These are phyloP conservation scores for Papilio helenus DNA, from an alignment of 1,140 invertebrate genomes.

Conservation along the genomic window DNA sequence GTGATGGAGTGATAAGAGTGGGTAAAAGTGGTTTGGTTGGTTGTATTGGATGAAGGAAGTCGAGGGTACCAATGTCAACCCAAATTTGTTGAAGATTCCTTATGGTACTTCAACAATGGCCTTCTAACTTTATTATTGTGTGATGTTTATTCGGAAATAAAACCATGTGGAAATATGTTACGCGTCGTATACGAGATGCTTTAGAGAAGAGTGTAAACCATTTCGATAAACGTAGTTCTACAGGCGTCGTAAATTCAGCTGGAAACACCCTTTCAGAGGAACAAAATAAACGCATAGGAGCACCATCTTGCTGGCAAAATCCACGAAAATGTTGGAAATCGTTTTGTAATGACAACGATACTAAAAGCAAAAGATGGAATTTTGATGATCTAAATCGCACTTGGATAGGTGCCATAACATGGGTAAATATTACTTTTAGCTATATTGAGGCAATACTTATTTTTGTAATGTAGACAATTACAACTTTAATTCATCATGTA, in stretches of 20 bases:
- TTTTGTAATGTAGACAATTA: conserved; percentile 23
- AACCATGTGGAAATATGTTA: conserved; percentile 81
- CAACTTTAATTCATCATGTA: background rate
- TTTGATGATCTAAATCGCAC: conserved; percentile 72
- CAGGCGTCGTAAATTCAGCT: conserved; percentile 64
- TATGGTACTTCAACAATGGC: conserved; percentile 38
- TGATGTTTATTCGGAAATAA: conserved; percentile 30
- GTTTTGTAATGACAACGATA: conserved; percentile 57
- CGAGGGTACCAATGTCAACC: conserved; percentile 5
- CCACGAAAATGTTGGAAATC: conserved; percentile 65
- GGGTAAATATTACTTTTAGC: conserved; percentile 60
- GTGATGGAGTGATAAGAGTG: too few relatives aligned
- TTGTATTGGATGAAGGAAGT: background rate
- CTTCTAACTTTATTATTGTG: conserved; percentile 30
- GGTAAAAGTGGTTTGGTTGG: background rate
- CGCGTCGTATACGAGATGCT: conserved; percentile 72
- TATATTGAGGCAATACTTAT: conserved; percentile 25
- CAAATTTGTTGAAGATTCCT: background rate
- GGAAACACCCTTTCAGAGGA: conserved; percentile 55
- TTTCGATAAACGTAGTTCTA: conserved; percentile 74
- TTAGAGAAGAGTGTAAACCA: conserved; percentile 75
- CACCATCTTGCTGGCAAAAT: conserved; percentile 61
- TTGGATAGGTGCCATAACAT: conserved; percentile 82
- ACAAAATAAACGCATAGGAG: conserved; percentile 57
- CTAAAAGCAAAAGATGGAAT: conserved; percentile 71